Conservation (phyloP, 2,113 vertebrate species). For the Mungos mungo region DNA sequence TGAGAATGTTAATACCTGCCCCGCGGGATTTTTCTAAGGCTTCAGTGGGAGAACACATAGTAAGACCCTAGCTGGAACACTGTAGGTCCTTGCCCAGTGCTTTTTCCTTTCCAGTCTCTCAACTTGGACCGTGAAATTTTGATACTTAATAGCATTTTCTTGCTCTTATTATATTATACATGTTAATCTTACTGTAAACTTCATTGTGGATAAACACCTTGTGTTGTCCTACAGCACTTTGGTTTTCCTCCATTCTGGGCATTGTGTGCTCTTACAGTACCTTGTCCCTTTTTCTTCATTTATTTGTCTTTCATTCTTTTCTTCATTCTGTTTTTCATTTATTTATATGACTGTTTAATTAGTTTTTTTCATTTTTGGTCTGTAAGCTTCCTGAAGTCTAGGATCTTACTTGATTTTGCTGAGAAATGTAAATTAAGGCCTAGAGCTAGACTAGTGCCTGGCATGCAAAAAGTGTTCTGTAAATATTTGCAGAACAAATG, state of each 20-base stretch:
- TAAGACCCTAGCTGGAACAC: neutral
- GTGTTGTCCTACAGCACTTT: neutral
- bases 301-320: no score
- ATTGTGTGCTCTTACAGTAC: neutral
- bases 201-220: neutral
- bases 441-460: slow-evolving; percentile 10
- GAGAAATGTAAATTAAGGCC: slow-evolving; percentile 26
- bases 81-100: neutral
- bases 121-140: neutral
- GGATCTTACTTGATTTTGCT: slow-evolving; percentile 31
- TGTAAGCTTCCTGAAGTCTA: slow-evolving; percentile 8
- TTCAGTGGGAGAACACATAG: neutral
- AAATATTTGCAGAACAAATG: slow-evolving; percentile 54
- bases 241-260: neutral
- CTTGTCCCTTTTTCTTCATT: neutral
- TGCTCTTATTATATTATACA: neutral
- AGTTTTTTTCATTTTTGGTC: slow-evolving; percentile 21
- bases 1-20: neutral
- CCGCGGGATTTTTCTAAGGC: neutral
- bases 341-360: slow-evolving; percentile 37
- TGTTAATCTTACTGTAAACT: slow-evolving; percentile 20
- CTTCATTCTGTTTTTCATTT: neutral
- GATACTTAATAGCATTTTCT: neutral
- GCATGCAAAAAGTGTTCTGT: slow-evolving; percentile 27
- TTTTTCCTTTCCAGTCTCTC: neutral